Conservation (phyloP, 2,113 vertebrate species). For the Casuarius casuarius region DNA sequence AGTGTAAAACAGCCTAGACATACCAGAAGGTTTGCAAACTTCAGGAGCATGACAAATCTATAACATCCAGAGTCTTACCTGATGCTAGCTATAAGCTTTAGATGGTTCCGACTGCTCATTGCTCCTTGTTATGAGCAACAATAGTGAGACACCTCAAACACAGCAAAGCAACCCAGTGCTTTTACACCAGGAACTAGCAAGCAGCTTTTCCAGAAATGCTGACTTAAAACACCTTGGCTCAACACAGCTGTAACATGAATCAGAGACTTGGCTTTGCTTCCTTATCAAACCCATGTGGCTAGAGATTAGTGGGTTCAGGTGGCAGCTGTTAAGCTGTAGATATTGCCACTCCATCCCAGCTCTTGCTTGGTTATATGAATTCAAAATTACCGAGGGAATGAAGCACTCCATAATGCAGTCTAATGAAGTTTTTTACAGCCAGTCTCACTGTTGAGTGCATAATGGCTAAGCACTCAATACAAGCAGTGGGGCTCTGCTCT, state of each 20-base stretch:
- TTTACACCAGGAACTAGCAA: neutral
- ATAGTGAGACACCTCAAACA: neutral
- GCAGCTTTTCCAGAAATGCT: neutral
- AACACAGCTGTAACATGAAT: neutral
- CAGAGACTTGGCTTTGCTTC: neutral
- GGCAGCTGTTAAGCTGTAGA: neutral
- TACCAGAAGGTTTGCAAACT: neutral
- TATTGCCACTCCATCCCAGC: neutral
- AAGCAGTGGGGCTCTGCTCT: neutral
- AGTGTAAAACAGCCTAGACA: neutral
- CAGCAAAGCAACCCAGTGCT: accelerated
- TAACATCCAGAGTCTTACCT: neutral
- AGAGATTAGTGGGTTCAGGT: neutral
- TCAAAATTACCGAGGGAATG: neutral
- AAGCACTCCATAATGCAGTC: neutral
- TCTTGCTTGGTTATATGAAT: neutral
- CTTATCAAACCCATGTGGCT: neutral
- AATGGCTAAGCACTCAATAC: neutral
- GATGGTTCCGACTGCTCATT: accelerated
- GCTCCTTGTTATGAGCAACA: neutral
- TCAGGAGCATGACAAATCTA: neutral
- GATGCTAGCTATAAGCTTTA: neutral
- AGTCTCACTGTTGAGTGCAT: neutral
- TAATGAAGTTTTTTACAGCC: neutral
- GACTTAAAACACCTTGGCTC: neutral